Percentiles rank a stretch among this genome's conserved stretches.
Conservation (phyloP, 92 coral and sea anemone genomes). For the Pocillopora grandis region DNA sequence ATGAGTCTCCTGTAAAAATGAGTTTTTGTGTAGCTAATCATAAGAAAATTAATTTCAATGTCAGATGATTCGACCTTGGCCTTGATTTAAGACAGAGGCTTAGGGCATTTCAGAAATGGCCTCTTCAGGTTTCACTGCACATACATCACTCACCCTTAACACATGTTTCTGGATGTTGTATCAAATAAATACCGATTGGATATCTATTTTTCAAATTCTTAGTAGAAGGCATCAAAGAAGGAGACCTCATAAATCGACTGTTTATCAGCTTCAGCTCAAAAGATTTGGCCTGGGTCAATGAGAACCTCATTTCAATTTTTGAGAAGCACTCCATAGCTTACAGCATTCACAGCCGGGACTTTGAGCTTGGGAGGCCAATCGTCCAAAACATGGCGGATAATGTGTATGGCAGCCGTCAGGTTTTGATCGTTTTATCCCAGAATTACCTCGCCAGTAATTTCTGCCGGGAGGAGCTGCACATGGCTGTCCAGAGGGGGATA, state of each 20-base stretch:
- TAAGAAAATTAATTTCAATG: too few relatives aligned
- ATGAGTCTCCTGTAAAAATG: too few relatives aligned
- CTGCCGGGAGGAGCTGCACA: slow-evolving; percentile 66
- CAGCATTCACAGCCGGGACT: slow-evolving; percentile 77
- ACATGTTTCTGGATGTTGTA: not conserved
- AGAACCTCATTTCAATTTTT: slow-evolving; percentile 54
- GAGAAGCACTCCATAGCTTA: slow-evolving; percentile 63
- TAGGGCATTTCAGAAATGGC: too few relatives aligned
- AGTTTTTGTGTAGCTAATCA: too few relatives aligned
- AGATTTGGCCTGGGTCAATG: slow-evolving; percentile 65
- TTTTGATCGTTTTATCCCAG: slow-evolving; percentile 64
- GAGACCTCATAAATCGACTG: not conserved
- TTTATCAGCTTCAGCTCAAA: slow-evolving; percentile 70
- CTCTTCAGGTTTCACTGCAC: not conserved
- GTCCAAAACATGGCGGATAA: slow-evolving; percentile 80
- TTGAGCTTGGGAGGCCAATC: slow-evolving; percentile 66
- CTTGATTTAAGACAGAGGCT: too few relatives aligned
- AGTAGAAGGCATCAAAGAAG: not conserved
- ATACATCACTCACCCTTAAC: not conserved
- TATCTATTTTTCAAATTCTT: not conserved
- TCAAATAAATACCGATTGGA: too few relatives aligned
- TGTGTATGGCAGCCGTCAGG: slow-evolving; percentile 65
- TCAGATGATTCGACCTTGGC: too few relatives aligned
- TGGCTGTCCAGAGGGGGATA: slow-evolving; percentile 54
- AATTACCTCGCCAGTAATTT: slow-evolving; percentile 70